A percentile compares a stretch with the other conserved stretches of the same genome.
phyloP scores from a whole-genome alignment of 2,888 invertebrate species.

The Odontocolon sp. region DNA sequence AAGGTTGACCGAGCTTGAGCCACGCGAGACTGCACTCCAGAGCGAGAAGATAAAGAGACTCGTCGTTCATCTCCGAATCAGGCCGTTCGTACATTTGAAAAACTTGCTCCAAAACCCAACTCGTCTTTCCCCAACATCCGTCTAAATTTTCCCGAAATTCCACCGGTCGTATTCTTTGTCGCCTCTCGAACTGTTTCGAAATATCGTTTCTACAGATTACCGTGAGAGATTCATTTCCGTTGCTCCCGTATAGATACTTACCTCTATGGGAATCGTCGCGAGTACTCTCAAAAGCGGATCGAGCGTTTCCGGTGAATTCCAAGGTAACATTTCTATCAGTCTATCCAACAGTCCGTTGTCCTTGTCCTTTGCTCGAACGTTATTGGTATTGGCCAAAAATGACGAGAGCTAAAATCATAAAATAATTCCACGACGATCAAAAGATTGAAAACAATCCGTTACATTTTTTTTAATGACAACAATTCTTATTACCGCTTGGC shows the following conservation, averaged over 20 bases:
- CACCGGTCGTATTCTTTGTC: conserved; percentile 58
- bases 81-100: conserved; percentile 71
- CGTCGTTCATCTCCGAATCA: conserved; percentile 61
- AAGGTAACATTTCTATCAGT: conserved; percentile 86
- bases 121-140: conserved; percentile 72
- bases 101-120: conserved; percentile 75
- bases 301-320: conserved; percentile 84
- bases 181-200: conserved; percentile 69
- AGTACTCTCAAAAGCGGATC: conserved; percentile 90
- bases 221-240: too few relatives aligned
- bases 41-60: conserved; percentile 69
- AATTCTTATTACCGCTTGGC: conserved; percentile 89
- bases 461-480: background rate
- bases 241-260: too few relatives aligned
- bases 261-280: conserved; percentile 94
- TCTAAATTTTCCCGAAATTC: conserved; percentile 67
- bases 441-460: background rate
- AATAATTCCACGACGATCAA: conserved; percentile 23
- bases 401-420: conserved; percentile 88
- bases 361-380: conserved; percentile 82
- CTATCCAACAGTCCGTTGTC: conserved; percentile 87
- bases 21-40: conserved; percentile 76
- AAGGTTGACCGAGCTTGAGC: conserved; percentile 73
- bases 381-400: conserved; percentile 87
- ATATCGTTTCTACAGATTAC: too few relatives aligned